phyloP scores from a whole-genome alignment of 2,888 invertebrate genomes.

The Lampropteryx suffumata region DNA sequence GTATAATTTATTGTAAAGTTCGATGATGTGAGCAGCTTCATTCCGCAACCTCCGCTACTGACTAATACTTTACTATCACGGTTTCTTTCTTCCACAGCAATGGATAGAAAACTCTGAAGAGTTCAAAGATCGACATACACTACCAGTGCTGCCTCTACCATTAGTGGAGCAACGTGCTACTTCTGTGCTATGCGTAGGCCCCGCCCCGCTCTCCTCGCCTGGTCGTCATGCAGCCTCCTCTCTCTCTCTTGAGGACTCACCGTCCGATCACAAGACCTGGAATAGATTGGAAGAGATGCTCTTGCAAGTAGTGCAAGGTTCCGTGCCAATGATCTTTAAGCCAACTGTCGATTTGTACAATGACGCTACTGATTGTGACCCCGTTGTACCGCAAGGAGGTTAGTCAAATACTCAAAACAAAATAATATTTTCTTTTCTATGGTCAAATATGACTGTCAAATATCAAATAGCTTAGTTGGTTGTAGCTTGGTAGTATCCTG shows the following conservation, averaged over 20 bases:
- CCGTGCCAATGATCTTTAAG: slow-evolving; percentile 89
- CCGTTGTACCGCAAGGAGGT: slow-evolving; percentile 89
- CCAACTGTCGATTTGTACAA: slow-evolving; percentile 90
- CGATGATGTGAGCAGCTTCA: no score
- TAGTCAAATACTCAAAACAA: slow-evolving; percentile 29
- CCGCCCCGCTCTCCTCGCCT: slow-evolving; percentile 80
- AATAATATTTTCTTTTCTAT: no score
- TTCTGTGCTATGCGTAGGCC: slow-evolving; percentile 86
- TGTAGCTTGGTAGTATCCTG: no score
- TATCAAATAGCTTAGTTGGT: no score
- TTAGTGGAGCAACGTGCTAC: slow-evolving; percentile 86
- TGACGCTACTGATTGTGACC: slow-evolving; percentile 85
- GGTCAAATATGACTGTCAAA: no score
- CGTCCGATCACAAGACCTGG: slow-evolving; percentile 78
- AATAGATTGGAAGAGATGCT: slow-evolving; percentile 90
- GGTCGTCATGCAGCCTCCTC: slow-evolving; percentile 82
- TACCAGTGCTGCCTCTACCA: slow-evolving; percentile 89
- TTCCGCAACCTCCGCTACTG: no score
- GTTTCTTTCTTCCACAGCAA: slow-evolving; percentile 54
- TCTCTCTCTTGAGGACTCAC: slow-evolving; percentile 61
- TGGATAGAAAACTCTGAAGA: slow-evolving; percentile 71
- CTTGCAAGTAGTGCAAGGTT: slow-evolving; percentile 86
- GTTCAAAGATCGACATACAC: slow-evolving; percentile 44
- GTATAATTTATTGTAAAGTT: no score
- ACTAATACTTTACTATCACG: no score